Conservation (phyloP, 2,888 invertebrate genomes). For the Hemaris fuciformis region DNA sequence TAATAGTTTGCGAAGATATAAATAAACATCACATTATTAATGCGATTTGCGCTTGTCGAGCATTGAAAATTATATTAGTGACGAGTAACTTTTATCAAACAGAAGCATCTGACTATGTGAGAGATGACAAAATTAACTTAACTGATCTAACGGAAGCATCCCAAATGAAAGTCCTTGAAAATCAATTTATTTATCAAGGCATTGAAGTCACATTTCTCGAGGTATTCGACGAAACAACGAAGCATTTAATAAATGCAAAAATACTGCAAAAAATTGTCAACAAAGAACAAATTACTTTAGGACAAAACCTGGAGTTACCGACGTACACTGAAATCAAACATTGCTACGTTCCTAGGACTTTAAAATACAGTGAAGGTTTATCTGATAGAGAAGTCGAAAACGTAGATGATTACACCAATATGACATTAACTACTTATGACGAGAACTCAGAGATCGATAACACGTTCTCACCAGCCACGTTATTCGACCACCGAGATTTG, state of each 20-base stretch:
- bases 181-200: constrained; percentile 6
- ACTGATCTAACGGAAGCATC: neutral
- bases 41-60: neutral
- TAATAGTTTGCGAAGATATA: constrained; percentile 9
- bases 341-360: constrained; percentile 5
- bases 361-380: neutral
- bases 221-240: constrained; percentile 2
- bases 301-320: neutral
- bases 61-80: constrained; percentile 8
- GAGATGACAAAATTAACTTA: neutral
- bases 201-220: neutral
- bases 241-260: constrained; percentile 1
- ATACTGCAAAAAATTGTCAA: constrained; percentile 8
- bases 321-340: neutral
- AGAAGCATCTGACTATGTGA: neutral
- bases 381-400: neutral
- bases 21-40: neutral
- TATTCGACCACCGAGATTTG: neutral
- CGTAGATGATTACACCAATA: neutral
- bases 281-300: constrained; percentile 1
- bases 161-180: constrained; percentile 7
- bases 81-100: neutral
- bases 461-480: neutral
- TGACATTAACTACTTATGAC: neutral
- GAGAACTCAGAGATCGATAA: neutral